phyloP scores from a whole-genome alignment of 2,113 vertebrate genomes.

The Cavia porcellus region DNA sequence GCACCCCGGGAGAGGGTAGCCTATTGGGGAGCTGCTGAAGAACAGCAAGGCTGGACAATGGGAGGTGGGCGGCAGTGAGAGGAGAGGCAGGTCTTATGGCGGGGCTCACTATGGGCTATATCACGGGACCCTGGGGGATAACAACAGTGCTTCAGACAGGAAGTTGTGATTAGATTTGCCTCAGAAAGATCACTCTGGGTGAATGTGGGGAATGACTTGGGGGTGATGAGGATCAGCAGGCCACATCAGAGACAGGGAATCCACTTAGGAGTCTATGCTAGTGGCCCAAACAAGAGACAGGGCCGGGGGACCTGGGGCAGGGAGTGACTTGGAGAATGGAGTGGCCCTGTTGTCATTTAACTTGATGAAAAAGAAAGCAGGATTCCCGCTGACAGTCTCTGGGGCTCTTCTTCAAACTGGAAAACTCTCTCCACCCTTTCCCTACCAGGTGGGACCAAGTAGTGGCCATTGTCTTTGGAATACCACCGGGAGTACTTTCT shows the following conservation, averaged over 20 bases:
- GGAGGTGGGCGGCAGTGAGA: neutral
- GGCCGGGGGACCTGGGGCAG: rapidly evolving
- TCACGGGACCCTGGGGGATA: neutral
- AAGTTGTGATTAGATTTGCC: neutral
- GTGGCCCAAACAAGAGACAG: rapidly evolving
- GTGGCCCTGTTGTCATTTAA: neutral
- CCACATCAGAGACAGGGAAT: neutral
- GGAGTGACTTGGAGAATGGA: neutral
- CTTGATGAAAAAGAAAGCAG: neutral
- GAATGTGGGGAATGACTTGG: neutral
- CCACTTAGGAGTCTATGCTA: neutral
- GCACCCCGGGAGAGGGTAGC: neutral
- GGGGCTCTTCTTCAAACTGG: neutral
- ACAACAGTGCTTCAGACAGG: neutral
- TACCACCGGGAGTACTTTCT: neutral
- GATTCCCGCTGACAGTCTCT: neutral
- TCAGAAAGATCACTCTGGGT: neutral
- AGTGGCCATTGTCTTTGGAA: neutral
- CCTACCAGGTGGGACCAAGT: neutral
- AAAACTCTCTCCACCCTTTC: neutral
- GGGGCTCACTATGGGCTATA: neutral
- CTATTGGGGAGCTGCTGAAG: neutral
- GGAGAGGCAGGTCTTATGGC: neutral
- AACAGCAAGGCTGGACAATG: neutral
- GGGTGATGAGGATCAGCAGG: neutral